These are phyloP conservation scores for Platysternon megacephalum DNA, from an alignment of 2,113 vertebrate species.

Conservation along the genomic window DNA sequence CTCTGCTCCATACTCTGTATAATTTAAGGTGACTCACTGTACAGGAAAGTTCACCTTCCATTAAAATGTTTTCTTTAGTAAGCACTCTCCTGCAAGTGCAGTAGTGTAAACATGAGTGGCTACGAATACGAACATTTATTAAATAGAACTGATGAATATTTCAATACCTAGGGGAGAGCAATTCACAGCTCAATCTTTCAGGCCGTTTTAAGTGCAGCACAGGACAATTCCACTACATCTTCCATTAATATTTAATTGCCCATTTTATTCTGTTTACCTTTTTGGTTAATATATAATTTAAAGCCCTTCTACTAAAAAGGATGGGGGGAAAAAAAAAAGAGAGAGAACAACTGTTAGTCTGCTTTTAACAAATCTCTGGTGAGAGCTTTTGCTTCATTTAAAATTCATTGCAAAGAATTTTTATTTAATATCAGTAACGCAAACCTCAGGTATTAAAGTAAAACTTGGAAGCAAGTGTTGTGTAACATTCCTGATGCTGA, in stretches of 20 bases:
- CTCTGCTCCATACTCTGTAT: constrained; percentile 71
- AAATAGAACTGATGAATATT: constrained; percentile 88
- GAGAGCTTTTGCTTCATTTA: constrained; percentile 80
- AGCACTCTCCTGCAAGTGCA: constrained; percentile 85
- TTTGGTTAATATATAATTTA: constrained; percentile 90
- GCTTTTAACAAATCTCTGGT: constrained; percentile 87
- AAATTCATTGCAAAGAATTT: constrained; percentile 81
- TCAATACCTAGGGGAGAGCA: constrained; percentile 85
- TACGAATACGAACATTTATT: constrained; percentile 86
- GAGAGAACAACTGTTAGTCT: constrained; percentile 79
- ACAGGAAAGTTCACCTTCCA: constrained; percentile 85
- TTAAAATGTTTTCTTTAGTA: constrained; percentile 89
- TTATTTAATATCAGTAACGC: constrained; percentile 80
- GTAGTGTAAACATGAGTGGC: constrained; percentile 86
- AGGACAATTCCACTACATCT: constrained; percentile 89
- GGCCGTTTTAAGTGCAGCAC: constrained; percentile 85
- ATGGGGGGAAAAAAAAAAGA: not conserved
- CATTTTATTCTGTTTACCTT: constrained; percentile 91
- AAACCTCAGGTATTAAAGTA: constrained; percentile 77
- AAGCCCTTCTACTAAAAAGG: constrained; percentile 80
- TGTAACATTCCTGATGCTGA: constrained; percentile 25
- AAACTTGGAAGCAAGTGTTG: constrained; percentile 70
- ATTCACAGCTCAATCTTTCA: constrained; percentile 88
- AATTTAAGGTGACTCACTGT: constrained; percentile 85
- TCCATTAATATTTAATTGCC: constrained; percentile 88